These are phyloP conservation scores for Nasonia longicornis DNA, from an alignment of 1,140 invertebrate species.

Conservation along the genomic window DNA sequence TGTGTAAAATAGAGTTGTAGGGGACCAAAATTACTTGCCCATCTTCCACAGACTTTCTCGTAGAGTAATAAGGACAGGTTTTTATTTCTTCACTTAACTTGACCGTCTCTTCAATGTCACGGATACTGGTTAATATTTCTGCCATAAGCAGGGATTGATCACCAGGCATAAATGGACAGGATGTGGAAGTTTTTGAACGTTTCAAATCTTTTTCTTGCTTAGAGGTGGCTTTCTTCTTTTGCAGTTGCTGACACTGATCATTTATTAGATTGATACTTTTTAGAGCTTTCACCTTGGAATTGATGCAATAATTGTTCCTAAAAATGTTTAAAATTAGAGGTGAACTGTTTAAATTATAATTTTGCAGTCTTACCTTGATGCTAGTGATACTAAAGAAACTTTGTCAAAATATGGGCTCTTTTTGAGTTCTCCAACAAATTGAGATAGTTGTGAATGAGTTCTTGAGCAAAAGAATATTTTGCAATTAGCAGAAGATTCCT, in stretches of 20 bases:
- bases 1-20: slow-evolving; percentile 91
- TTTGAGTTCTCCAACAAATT: slow-evolving; percentile 93
- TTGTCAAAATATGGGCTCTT: slow-evolving; percentile 82
- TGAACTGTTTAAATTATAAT: slow-evolving; percentile 39
- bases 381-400: slow-evolving; percentile 85
- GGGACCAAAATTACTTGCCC: slow-evolving; percentile 87
- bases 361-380: slow-evolving; percentile 73
- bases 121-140: slow-evolving; percentile 77
- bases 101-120: slow-evolving; percentile 92
- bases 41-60: slow-evolving; percentile 81
- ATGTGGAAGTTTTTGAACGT: slow-evolving; percentile 71
- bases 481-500: slow-evolving; percentile 63
- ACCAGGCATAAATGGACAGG: slow-evolving; percentile 78
- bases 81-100: slow-evolving; percentile 76
- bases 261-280: slow-evolving; percentile 89
- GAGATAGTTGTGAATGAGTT: slow-evolving; percentile 95
- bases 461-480: slow-evolving; percentile 95
- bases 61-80: slow-evolving; percentile 93
- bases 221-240: slow-evolving; percentile 75
- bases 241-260: slow-evolving; percentile 92
- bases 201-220: slow-evolving; percentile 76
- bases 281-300: slow-evolving; percentile 82
- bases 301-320: slow-evolving; percentile 92
- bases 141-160: slow-evolving; percentile 75
- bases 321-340: slow-evolving; percentile 43